Evolutionary conservation across 2,797 vertebrate genomes (phyloP), one percentile per base, ranked within the genome.

Genomic region (Lycodopsis pacificus): DNA sequence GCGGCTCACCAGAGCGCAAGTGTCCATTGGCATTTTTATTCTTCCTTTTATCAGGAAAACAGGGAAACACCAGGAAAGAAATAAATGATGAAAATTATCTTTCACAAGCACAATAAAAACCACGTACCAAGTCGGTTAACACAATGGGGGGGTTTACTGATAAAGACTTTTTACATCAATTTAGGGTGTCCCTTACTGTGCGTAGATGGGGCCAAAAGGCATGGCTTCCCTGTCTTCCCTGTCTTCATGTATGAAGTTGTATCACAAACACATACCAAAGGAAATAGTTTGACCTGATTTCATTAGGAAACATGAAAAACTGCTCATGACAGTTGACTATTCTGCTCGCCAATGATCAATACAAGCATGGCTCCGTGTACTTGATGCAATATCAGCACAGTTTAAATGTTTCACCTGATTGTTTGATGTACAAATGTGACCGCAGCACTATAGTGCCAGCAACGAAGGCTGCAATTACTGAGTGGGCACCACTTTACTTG

Each of bases 21-120:
- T 70, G 77, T 77, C 82, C 81, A 65, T 19, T 76, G 78, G 71
- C 76, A 19, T 73, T 84, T 80, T 65, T 49, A 25, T 25, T 73
- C 54, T 20, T 2, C 7, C 25, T 49, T 48, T 80, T 76, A 86
- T 82, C 69, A 53, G 44, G 11, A 69, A 78, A 76, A 66, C 17
- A 34, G 57, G 17, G 10, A 79, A 73, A 70, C 38, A 76, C 67
- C 74, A 49, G 32, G 6, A 80, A 79, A 27, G 1, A 79, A 85
- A 81, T 77, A 79, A 84, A 88, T 67, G 30, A 54, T 70, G 49
- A 64, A 82, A 88, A 87, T 79, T 46, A 83, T 89, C 73, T 81
- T 79, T 73, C 30, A 66, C 53, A 59, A 65, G 71, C 56, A 77
- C 49, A 78, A 80, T 67, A 70, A 81, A 76, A 85, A 77, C 0